These are phyloP conservation scores for Syngnathus floridae DNA, from an alignment of 2,113 vertebrate species.

Conservation along the genomic window DNA sequence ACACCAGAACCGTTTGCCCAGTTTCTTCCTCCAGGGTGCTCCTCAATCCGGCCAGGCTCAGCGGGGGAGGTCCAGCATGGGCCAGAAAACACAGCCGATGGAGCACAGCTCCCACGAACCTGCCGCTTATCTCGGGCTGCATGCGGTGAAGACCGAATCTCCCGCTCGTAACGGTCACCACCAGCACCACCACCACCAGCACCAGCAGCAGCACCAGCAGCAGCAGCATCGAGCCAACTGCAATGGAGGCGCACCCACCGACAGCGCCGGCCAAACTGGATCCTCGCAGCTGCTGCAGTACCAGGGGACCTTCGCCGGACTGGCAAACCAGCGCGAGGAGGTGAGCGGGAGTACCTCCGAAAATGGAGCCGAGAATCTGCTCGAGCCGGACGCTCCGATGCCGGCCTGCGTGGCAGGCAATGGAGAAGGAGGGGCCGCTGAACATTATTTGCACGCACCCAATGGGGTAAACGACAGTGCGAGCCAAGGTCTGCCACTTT, in stretches of 20 bases:
- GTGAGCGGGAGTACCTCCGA: slow-evolving; percentile 50
- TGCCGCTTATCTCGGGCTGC: slow-evolving; percentile 68
- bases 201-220: slow-evolving; percentile 71
- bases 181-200: slow-evolving; percentile 70
- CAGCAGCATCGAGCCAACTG: slow-evolving; percentile 82
- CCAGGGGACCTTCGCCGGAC: slow-evolving; percentile 84
- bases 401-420: slow-evolving; percentile 76
- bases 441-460: slow-evolving; percentile 82
- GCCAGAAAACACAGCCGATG: slow-evolving; percentile 72
- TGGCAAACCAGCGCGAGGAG: slow-evolving; percentile 77
- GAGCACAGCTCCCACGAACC: slow-evolving; percentile 73
- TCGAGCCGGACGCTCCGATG: slow-evolving; percentile 85
- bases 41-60: slow-evolving; percentile 73
- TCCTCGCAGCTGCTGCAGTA: slow-evolving; percentile 96
- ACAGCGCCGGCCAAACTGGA: slow-evolving; percentile 75
- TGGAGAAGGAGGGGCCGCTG: slow-evolving; percentile 72
- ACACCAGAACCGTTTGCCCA: slow-evolving; percentile 91
- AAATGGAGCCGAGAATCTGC: slow-evolving; percentile 79
- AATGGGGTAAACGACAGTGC: slow-evolving; percentile 43
- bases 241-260: slow-evolving; percentile 78
- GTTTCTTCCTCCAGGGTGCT: slow-evolving; percentile 96
- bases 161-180: slow-evolving; percentile 70
- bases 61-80: slow-evolving; percentile 58
- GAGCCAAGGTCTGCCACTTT: slow-evolving; percentile 59
- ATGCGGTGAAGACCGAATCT: slow-evolving; percentile 86